These are phyloP conservation scores for Pungitius pungitius DNA, from an alignment of 2,113 vertebrate genomes.

Conservation along the genomic window DNA sequence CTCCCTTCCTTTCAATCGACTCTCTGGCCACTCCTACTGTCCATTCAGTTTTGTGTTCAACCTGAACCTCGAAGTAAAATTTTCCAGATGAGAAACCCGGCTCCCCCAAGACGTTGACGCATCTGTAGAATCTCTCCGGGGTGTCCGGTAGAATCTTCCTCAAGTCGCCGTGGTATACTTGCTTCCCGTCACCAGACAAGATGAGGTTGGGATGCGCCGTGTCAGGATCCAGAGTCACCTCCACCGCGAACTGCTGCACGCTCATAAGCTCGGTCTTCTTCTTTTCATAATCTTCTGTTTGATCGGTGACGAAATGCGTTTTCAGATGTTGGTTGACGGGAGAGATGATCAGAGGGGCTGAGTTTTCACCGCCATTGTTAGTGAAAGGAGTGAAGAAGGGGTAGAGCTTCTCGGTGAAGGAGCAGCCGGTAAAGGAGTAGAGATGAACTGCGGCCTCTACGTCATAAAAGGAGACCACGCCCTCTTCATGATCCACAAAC, in stretches of 20 bases:
- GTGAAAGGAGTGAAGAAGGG: conserved; percentile 23
- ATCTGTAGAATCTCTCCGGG: not conserved
- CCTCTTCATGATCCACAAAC: conserved; percentile 23
- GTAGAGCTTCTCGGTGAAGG: conserved; percentile 12
- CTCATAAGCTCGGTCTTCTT: not conserved
- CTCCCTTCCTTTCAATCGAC: not conserved
- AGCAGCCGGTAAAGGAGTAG: conserved; percentile 14
- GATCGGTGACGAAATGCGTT: no score
- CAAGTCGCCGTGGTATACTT: not conserved
- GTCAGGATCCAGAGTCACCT: conserved; percentile 30
- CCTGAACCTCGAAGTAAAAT: conserved; percentile 10
- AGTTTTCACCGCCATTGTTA: not conserved
- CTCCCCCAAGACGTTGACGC: not conserved
- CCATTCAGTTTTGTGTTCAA: not conserved
- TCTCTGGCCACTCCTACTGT: not conserved
- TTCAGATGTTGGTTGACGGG: not conserved
- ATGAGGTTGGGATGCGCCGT: conserved; percentile 13
- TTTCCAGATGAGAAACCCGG: not conserved
- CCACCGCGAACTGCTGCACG: conserved; percentile 1
- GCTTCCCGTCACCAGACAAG: conserved; percentile 10
- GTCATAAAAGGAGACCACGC: conserved; percentile 23
- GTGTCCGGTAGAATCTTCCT: not conserved
- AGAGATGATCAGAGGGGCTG: conserved; percentile 10
- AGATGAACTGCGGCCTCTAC: conserved; percentile 3
- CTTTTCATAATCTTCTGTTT: no score